Percentiles rank a stretch among this genome's conserved stretches.
phyloP scores from a whole-genome alignment of 2,797 vertebrate species.

The Poliocrania exsul region DNA sequence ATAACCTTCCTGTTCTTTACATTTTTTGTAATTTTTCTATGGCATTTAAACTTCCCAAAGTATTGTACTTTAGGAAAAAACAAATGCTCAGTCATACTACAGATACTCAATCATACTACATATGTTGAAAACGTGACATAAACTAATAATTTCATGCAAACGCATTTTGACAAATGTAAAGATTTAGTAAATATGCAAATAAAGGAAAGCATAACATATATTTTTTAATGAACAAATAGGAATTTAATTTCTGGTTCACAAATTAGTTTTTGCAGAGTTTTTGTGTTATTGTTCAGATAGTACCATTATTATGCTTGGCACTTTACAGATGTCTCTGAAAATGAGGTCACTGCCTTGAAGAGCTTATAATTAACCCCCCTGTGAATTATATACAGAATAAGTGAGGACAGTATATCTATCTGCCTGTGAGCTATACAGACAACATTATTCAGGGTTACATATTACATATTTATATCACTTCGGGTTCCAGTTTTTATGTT shows the following conservation, averaged over 20 bases:
- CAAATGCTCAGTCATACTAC: not conserved
- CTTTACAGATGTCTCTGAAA: constrained; percentile 52
- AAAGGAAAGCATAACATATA: not conserved
- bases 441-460: not conserved
- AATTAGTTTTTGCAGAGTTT: not conserved
- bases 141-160: not conserved
- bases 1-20: not conserved
- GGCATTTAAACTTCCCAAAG: not conserved
- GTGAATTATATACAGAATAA: constrained; percentile 27
- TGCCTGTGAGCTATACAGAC: not conserved
- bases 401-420: not conserved
- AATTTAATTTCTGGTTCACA: not conserved
- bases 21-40: not conserved
- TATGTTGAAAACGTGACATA: not conserved
- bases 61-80: not conserved
- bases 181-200: not conserved
- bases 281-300: not conserved
- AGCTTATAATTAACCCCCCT: constrained; percentile 39
- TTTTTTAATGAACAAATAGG: not conserved
- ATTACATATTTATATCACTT: not conserved
- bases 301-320: not conserved
- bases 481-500: not conserved
- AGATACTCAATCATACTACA: not conserved
- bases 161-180: not conserved
- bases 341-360: constrained; percentile 61